Percentiles rank a stretch among this genome's conserved stretches.
These are phyloP conservation scores for Apeltes quadracus DNA, from an alignment of 2,113 vertebrate genomes.

Conservation along the genomic window DNA sequence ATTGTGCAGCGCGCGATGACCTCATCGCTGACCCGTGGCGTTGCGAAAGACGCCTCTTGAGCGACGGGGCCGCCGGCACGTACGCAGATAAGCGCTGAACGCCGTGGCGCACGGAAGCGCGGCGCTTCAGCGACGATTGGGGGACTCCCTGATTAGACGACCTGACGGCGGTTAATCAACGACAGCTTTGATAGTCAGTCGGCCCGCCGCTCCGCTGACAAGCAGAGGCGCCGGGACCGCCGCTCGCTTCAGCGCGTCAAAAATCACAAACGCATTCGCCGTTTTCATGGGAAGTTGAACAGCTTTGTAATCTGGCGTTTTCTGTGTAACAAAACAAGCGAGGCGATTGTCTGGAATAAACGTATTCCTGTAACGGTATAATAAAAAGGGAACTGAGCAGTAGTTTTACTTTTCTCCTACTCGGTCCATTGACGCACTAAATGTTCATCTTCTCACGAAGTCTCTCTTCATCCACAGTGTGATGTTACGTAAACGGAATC, in stretches of 20 bases:
- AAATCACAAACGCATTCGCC: too few species aligned
- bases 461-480: not conserved
- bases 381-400: not conserved
- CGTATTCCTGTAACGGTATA: not conserved
- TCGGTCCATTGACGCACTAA: not conserved
- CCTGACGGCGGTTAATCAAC: not conserved
- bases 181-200: not conserved
- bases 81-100: slow-evolving; percentile 56
- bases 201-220: too few species aligned
- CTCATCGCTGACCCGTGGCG: slow-evolving; percentile 52
- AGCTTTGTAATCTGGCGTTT: not conserved
- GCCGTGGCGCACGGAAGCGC: slow-evolving; percentile 3
- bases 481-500: too few species aligned
- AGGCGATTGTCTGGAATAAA: too few species aligned
- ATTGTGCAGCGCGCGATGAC: slow-evolving; percentile 37
- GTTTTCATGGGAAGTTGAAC: not conserved
- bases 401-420: not conserved
- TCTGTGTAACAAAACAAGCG: not conserved
- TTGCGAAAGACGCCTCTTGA: slow-evolving; percentile 34
- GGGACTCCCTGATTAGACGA: not conserved
- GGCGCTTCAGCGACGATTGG: not conserved
- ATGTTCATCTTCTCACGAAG: not conserved
- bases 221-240: not conserved
- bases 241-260: not conserved
- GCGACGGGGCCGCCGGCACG: slow-evolving; percentile 45